Evolutionary conservation across 92 coral and sea anemone genomes (phyloP).

Genomic region (Porites cylindrica): DNA sequence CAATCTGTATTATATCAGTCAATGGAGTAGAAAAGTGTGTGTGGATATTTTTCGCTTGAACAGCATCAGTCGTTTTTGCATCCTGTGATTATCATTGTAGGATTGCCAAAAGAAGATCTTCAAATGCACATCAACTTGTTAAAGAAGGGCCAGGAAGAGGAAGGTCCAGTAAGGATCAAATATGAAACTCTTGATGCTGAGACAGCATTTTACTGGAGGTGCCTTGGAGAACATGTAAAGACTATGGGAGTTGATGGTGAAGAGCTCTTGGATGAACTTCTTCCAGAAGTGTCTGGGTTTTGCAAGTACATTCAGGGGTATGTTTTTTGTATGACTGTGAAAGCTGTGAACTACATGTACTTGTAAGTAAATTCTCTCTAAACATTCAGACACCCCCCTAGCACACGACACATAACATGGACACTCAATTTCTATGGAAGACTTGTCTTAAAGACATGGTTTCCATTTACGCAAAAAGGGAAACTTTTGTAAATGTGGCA

Average conservation of each 20-base stretch:
- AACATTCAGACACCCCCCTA: too few relatives aligned
- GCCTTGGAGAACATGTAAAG: constrained; percentile 86
- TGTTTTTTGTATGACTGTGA: neutral
- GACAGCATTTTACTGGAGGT: constrained; percentile 88
- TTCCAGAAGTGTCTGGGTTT: constrained; percentile 90
- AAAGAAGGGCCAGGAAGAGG: constrained; percentile 55
- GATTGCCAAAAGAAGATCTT: constrained; percentile 72
- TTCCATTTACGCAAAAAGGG: neutral
- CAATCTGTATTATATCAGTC: too few relatives aligned
- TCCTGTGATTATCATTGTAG: constrained; percentile 32
- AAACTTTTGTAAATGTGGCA: neutral
- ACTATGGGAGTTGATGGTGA: constrained; percentile 86
- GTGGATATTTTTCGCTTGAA: too few relatives aligned
- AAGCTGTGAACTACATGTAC: neutral
- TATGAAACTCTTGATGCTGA: constrained; percentile 80
- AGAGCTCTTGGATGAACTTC: constrained; percentile 80
- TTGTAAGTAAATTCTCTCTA: too few relatives aligned
- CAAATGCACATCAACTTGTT: constrained; percentile 61
- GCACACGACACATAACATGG: too few relatives aligned
- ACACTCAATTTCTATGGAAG: too few relatives aligned
- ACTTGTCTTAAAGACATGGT: neutral
- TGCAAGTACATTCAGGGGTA: constrained; percentile 96
- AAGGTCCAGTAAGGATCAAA: constrained; percentile 67
- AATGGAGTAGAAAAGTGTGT: too few relatives aligned
- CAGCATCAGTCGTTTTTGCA: too few relatives aligned